Evolutionary conservation across 2,113 vertebrate genomes (phyloP).

Genomic region (Sturnira hondurensis): DNA sequence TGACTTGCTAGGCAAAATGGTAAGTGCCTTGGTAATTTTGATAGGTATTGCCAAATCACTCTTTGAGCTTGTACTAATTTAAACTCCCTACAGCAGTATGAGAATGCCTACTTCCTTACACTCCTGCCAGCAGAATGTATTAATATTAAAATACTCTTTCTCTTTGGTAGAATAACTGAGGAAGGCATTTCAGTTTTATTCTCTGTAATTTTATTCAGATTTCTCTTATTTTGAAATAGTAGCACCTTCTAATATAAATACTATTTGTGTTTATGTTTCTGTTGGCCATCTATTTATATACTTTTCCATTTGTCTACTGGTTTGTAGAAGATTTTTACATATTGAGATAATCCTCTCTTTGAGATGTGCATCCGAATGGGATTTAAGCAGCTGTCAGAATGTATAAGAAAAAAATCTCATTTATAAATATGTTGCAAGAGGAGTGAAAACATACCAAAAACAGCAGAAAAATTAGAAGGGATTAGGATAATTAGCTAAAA

Average conservation of each 20-base stretch:
- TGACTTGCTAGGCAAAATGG: neutral
- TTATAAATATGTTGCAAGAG: neutral
- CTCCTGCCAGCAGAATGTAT: neutral
- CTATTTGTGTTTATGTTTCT: neutral
- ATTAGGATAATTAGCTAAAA: neutral
- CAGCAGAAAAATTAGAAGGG: neutral
- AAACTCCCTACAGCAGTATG: neutral
- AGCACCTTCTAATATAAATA: neutral
- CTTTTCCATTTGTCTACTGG: neutral
- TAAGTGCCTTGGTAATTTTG: neutral
- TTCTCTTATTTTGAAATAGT: neutral
- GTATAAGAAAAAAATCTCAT: neutral
- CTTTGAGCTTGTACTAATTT: neutral
- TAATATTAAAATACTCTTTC: neutral
- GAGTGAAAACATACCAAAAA: neutral
- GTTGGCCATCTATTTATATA: neutral
- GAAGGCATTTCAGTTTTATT: neutral
- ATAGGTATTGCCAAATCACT: neutral
- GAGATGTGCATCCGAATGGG: neutral
- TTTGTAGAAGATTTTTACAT: neutral
- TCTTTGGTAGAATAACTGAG: neutral
- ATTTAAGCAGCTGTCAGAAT: neutral
- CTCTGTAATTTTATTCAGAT: neutral
- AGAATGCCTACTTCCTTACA: neutral
- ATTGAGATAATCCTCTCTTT: neutral